Evolutionary conservation across 2,888 invertebrate species (phyloP), one percentile per base, ranked within the genome.

Genomic region (Stratiomys singularior): DNA sequence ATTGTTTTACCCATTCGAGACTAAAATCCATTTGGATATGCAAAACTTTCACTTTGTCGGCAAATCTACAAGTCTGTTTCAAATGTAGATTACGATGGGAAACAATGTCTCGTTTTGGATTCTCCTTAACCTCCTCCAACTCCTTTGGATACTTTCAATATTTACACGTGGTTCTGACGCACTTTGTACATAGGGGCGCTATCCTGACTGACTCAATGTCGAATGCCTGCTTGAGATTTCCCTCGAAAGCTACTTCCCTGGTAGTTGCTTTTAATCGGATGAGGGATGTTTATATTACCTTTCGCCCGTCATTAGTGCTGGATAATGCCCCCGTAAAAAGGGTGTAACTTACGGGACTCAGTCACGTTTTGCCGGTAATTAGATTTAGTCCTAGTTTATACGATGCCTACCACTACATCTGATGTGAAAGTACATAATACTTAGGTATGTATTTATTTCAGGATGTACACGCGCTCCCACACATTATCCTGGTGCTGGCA

Each of bases 301-400:
- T 64, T 28, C 63, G 69, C 67, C 18, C 76, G 76, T 78, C 78
- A 78, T 78, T 78, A 78, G 78, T 76, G 78, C 46, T 47, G 76
- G 78, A 76, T 78, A 78, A 78, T 78, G 76, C 69, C 60, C 60
- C 72, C 52, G 7, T 78, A 76, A 76, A 76, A 78, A 76, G 78
- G 78, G 78, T 78, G 78, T 66, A 66, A 78, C 76, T 78, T 69
- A 67, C 67, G 83, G 52, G 47, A 25, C 71, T 71, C 71, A 71
- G 71, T 71, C 71, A 71, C 71, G 71, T 71, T 71, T 52, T 25
- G 27, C 25, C 71, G 46, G 71, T 71, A 71, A 71, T 71, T 71
- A 71, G 71, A 71, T 71, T 71, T 71, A 23, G 71, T 18, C 27
- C 71, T 71, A 71, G 23, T 71, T 71, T 71, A 71, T 71, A 25